Percentiles rank a stretch among this genome's conserved stretches.
These are phyloP conservation scores for Diceros bicornis DNA, from an alignment of 2,797 vertebrate species.

Conservation along the genomic window DNA sequence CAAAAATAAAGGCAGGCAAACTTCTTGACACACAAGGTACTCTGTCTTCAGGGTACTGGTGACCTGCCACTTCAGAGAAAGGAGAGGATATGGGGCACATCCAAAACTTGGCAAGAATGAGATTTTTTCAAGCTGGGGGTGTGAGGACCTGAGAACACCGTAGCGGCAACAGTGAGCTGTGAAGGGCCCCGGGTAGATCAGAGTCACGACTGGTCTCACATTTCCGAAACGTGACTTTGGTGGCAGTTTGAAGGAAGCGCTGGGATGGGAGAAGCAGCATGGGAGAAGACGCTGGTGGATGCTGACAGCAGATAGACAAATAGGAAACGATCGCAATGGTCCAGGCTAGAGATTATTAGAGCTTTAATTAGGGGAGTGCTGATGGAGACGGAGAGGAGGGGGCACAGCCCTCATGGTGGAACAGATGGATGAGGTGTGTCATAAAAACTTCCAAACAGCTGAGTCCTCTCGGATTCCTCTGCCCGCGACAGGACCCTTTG, in stretches of 20 bases:
- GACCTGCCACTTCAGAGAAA: not conserved
- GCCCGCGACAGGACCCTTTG: not conserved
- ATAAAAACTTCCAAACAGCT: not conserved
- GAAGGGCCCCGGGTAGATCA: not conserved
- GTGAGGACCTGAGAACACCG: not conserved
- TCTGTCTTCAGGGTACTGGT: not conserved
- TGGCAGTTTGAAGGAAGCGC: not conserved
- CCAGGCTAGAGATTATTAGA: not conserved
- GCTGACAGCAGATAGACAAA: not conserved
- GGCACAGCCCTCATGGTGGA: not conserved
- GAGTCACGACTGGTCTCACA: not conserved
- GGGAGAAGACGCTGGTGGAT: not conserved
- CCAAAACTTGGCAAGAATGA: not conserved
- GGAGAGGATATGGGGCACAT: not conserved
- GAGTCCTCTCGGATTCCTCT: not conserved
- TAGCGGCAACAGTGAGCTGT: not conserved
- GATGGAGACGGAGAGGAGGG: not conserved
- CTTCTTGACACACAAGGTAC: not conserved
- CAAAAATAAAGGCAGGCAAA: not conserved
- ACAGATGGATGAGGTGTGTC: not conserved
- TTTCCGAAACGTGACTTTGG: constrained; percentile 36
- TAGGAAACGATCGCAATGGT: not conserved
- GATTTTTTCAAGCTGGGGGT: not conserved
- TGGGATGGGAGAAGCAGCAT: not conserved
- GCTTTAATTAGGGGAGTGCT: not conserved